Evolutionary conservation across 2,888 invertebrate species (phyloP), one percentile per base, ranked within the genome.

Genomic region (Pollenia amentaria): DNA sequence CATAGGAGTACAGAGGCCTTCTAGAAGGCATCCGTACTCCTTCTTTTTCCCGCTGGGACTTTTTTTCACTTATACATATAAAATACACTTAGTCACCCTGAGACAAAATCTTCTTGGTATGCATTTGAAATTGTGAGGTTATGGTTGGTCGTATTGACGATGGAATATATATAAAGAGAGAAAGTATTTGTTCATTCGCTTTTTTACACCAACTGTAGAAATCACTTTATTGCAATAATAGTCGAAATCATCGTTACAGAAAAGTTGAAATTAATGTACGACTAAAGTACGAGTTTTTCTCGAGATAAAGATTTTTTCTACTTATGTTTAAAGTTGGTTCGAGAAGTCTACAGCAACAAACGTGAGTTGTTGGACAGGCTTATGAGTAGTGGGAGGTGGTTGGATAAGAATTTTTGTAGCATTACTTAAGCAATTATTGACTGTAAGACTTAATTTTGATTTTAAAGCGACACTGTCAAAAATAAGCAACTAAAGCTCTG

Each of bases 251-350:
- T 44, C 21, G 42, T 72, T 51, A 57, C 72, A 82, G 78, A 79
- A 87, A 79, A 76, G 82, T 78, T 65, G 53, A 83, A 70, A 65
- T 86, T 83, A 86, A 75, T 76, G 64, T 75, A 64, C 16, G 10
- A 46, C 18, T 29, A 18, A 46, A 80, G 64, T 42, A 42, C 11
- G 11, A 70, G 48, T 9, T n/a, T 38, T 80, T 38, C 46, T 38
- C 10, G 12, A 70, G 42, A 55, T 69, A 62, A 57, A 46, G 2
- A 44, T 62, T 62, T 21, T n/a, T 75, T 46, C 12, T 69, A 40
- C 48, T 38, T 60, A 16, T 46, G 29, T 42, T 10, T 16, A 62
- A 79, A 42, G n/a, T 62, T 55, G 44, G 51, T n/a, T 67, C 3
- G 2, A 21, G 4, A 67, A 38, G 38, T 10, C 29, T 29, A 29